These are phyloP conservation scores for Leptopilina myrica DNA, from an alignment of 2,888 invertebrate genomes.

Conservation along the genomic window DNA sequence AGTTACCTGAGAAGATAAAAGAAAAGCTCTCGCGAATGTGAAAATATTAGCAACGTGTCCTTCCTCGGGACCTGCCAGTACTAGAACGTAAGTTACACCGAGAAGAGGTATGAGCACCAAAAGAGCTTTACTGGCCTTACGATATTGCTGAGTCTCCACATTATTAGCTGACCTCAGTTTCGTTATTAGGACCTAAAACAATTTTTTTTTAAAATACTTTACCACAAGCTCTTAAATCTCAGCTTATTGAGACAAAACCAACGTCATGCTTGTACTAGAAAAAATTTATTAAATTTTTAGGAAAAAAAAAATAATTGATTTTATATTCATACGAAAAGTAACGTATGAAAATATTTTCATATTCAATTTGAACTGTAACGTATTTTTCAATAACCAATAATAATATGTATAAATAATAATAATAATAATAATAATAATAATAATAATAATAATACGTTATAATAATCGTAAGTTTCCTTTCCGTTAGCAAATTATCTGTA, in stretches of 20 bases:
- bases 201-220: slow-evolving; percentile 64
- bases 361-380: no score
- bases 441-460: no score
- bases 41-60: slow-evolving; percentile 87
- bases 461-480: no score
- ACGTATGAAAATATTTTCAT: no score
- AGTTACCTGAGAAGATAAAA: slow-evolving; percentile 92
- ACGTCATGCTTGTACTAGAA: neutral
- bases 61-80: slow-evolving; percentile 88
- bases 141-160: slow-evolving; percentile 92
- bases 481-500: no score
- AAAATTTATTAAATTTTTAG: no score
- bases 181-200: slow-evolving; percentile 89
- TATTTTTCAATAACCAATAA: no score
- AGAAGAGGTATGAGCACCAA: slow-evolving; percentile 94
- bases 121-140: slow-evolving; percentile 93
- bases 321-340: no score
- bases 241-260: neutral
- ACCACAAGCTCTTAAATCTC: neutral
- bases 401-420: no score
- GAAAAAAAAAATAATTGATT: no score
- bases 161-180: slow-evolving; percentile 94
- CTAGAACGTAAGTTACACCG: slow-evolving; percentile 93
- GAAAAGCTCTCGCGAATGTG: slow-evolving; percentile 86
- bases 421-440: no score